phyloP scores from a whole-genome alignment of 37 sponge, comb jelly and placozoan species.

The Crambe crambe region DNA sequence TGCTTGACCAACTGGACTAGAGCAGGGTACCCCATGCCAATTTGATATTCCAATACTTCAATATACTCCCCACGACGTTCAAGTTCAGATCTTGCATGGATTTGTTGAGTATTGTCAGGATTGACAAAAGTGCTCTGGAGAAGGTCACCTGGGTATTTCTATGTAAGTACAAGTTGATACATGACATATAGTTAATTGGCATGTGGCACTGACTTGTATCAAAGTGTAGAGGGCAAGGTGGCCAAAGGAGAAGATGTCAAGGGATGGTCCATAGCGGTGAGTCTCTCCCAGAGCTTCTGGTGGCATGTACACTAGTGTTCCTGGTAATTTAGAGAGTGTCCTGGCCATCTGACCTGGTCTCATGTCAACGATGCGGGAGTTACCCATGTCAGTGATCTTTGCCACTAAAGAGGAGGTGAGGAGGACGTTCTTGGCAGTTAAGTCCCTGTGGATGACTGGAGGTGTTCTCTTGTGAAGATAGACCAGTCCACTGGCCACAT shows the following conservation, averaged over 20 bases:
- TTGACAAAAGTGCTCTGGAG: not conserved
- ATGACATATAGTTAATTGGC: no score
- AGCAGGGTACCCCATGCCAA: not conserved
- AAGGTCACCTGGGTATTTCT: constrained; percentile 23
- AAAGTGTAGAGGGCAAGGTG: constrained; percentile 3
- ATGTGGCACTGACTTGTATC: not conserved
- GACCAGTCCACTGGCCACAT: not conserved
- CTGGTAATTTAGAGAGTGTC: not conserved
- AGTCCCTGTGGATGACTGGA: not conserved
- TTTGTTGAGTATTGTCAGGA: not conserved
- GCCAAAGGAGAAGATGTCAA: constrained; percentile 1
- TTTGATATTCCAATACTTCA: not conserved
- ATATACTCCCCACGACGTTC: constrained; percentile 6
- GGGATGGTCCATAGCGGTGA: not conserved
- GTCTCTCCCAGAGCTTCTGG: not conserved
- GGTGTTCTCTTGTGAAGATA: not conserved
- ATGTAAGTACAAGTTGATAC: no score
- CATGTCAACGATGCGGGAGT: not conserved
- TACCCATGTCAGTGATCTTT: not conserved
- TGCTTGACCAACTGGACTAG: not conserved
- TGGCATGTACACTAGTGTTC: not conserved
- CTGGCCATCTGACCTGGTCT: not conserved
- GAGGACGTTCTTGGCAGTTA: not conserved
- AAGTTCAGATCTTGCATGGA: constrained; percentile 1
- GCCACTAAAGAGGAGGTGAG: not conserved